phyloP scores from a whole-genome alignment of 2,888 invertebrate genomes.

The Eledona agricola region DNA sequence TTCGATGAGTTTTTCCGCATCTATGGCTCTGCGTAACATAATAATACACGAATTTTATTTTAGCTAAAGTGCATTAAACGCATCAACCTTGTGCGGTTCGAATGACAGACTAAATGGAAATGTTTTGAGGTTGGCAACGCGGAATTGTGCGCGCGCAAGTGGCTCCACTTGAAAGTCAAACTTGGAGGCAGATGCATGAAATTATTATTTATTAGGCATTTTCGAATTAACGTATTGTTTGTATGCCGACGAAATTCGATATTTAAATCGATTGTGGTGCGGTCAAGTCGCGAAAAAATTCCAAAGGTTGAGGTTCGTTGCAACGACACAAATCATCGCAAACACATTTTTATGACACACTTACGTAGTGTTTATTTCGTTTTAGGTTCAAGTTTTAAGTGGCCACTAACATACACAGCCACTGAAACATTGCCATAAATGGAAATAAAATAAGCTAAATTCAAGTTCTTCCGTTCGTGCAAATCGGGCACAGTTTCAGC shows the following conservation, averaged over 20 bases:
- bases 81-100: too few relatives aligned
- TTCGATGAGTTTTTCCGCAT: constrained; percentile 37
- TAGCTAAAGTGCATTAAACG: background rate
- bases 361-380: constrained; percentile 9
- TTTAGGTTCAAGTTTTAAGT: too few relatives aligned
- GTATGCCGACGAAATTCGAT: too few relatives aligned
- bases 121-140: constrained; percentile 1
- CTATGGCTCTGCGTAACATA: constrained; percentile 33
- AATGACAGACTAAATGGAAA: constrained; percentile 1
- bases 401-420: constrained; percentile 1
- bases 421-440: constrained; percentile 3
- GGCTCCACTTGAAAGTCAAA: background rate
- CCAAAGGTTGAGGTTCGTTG: too few relatives aligned
- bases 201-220: background rate
- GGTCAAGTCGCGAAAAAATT: too few relatives aligned
- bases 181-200: background rate
- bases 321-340: constrained; percentile 6
- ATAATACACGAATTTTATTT: background rate
- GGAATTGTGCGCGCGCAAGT: background rate
- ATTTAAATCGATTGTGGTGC: too few relatives aligned
- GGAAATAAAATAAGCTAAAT: constrained; percentile 6
- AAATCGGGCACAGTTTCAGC: too few relatives aligned
- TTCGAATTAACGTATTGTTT: too few relatives aligned
- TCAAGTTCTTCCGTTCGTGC: too few relatives aligned
- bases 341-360: constrained; percentile 14